A percentile compares a stretch with the other conserved stretches of the same genome.
These are phyloP conservation scores for Ictalurus punctatus DNA, from an alignment of 2,113 vertebrate species.

Conservation along the genomic window DNA sequence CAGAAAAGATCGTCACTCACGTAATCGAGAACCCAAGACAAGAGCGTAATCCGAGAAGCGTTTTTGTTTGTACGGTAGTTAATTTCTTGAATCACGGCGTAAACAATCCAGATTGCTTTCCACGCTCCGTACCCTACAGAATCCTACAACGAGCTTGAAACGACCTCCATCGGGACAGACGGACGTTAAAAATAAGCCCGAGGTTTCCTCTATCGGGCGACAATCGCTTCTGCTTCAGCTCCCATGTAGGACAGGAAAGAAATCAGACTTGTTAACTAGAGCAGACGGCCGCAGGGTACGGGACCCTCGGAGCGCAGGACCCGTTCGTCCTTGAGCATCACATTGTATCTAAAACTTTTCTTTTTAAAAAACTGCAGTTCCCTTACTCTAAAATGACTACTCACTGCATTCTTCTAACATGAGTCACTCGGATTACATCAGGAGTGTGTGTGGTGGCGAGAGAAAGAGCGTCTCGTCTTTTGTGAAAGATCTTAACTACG, in stretches of 20 bases:
- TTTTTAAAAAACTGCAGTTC: not conserved
- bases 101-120: not conserved
- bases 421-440: not conserved
- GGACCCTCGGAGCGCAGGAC: not conserved
- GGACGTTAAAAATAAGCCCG: not conserved
- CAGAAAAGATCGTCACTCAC: too few species aligned
- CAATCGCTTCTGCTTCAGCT: constrained; percentile 17
- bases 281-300: constrained; percentile 17
- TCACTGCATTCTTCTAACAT: not conserved
- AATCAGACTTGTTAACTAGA: constrained; percentile 6
- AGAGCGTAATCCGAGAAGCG: too few species aligned
- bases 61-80: not conserved
- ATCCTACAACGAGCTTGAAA: not conserved
- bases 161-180: not conserved
- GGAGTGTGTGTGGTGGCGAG: not conserved
- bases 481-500: too few species aligned
- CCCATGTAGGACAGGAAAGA: not conserved
- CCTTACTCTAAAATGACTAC: not conserved
- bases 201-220: not conserved
- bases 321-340: not conserved
- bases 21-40: too few species aligned
- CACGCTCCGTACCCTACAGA: not conserved
- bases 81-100: not conserved
- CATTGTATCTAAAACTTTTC: not conserved
- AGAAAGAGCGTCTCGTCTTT: not conserved